A percentile compares a stretch with the other conserved stretches of the same genome.
Evolutionary conservation across 2,888 invertebrate species (phyloP).

Genomic region (Drosophila bunnanda): DNA sequence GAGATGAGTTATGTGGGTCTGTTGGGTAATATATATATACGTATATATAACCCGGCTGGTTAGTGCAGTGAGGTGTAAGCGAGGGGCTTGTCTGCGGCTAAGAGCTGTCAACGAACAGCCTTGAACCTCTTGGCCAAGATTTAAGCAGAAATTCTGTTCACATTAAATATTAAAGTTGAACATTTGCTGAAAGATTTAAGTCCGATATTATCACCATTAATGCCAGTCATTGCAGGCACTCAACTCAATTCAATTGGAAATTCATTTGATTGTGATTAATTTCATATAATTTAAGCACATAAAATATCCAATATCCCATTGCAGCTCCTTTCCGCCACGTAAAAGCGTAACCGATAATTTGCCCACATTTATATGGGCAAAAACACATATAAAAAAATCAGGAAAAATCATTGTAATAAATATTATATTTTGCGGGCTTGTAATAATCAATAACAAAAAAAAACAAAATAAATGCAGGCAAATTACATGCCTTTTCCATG

Average conservation of each 20-base stretch:
- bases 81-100: constrained; percentile 17
- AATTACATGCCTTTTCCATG: constrained; percentile 29
- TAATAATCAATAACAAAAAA: constrained; percentile 34
- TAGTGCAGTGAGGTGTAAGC: constrained; percentile 16
- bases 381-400: background rate
- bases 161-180: constrained; percentile 15
- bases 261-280: constrained; percentile 38
- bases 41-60: constrained; percentile 15
- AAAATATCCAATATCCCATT: constrained; percentile 11
- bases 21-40: constrained; percentile 17
- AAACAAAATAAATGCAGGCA: constrained; percentile 12
- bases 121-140: constrained; percentile 22
- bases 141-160: background rate
- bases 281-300: constrained; percentile 35
- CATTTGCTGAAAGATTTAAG: constrained; percentile 15
- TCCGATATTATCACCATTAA: constrained; percentile 18
- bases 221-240: constrained; percentile 18
- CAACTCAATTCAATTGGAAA: constrained; percentile 33
- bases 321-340: constrained; percentile 1
- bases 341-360: constrained; percentile 30
- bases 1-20: constrained; percentile 26
- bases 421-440: constrained; percentile 21
- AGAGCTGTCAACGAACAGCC: constrained; percentile 31
- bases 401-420: constrained; percentile 18
- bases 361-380: constrained; percentile 29